A percentile compares a stretch with the other conserved stretches of the same genome.
phyloP scores from a whole-genome alignment of 2,113 vertebrate genomes.

The Ondatra zibethicus region DNA sequence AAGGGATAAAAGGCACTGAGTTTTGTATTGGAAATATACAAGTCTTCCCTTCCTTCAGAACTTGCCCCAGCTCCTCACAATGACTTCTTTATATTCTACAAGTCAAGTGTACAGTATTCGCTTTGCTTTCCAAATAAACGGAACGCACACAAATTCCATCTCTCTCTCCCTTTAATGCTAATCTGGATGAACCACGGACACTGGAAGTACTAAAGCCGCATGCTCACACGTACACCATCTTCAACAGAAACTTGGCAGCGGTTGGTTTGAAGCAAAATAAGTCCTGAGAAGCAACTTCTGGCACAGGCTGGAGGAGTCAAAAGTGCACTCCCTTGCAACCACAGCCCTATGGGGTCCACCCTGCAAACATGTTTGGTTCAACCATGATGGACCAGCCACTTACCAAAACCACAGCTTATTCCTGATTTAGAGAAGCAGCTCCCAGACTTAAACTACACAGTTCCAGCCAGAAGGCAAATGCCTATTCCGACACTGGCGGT shows the following conservation, averaged over 20 bases:
- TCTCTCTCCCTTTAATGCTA: slow-evolving; percentile 52
- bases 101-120: slow-evolving; percentile 77
- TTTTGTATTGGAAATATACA: slow-evolving; percentile 78
- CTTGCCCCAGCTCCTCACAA: slow-evolving; percentile 75
- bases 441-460: slow-evolving; percentile 71
- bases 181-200: neutral
- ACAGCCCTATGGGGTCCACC: slow-evolving; percentile 75
- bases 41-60: slow-evolving; percentile 72
- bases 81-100: slow-evolving; percentile 83
- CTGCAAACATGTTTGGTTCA: slow-evolving; percentile 73
- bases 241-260: neutral
- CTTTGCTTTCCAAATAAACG: slow-evolving; percentile 77
- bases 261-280: slow-evolving; percentile 53
- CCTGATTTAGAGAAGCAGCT: slow-evolving; percentile 77
- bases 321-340: slow-evolving; percentile 40
- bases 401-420: slow-evolving; percentile 79
- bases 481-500: slow-evolving; percentile 39
- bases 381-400: slow-evolving; percentile 71
- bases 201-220: neutral
- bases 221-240: neutral
- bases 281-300: slow-evolving; percentile 68
- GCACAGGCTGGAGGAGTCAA: slow-evolving; percentile 69
- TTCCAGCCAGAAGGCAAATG: slow-evolving; percentile 71
- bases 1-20: slow-evolving; percentile 63
- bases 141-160: slow-evolving; percentile 77